Base-by-base conservation (phyloP, 2,797 vertebrate species). In the Cyprinodon diabolis region DNA sequence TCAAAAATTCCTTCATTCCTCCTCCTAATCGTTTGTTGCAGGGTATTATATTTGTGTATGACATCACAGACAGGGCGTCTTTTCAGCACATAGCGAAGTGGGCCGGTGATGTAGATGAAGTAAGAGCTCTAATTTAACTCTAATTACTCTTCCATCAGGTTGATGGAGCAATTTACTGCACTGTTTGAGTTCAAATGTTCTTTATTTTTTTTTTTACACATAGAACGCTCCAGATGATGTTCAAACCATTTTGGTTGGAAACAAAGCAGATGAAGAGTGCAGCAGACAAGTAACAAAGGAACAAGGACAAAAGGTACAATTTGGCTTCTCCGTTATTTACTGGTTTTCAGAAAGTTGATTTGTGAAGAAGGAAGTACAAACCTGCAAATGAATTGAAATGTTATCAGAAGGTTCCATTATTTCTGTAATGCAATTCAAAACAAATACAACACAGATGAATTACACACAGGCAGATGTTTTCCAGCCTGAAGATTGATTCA, bases 51-150 rank as follows among this genome's bases (percentile, higher is more conserved):
- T 93, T 98, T 86, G 96, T 98, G 23, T 99, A 99, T 1, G 97
- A 99, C 93, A 95, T 99, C 86, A 94, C 96, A 84, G 96, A 92
- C 0, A 92, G 96, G 76, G 89, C 93, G 8, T 98, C 97, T 77
- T 98, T 97, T 89, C 97, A 97, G 92, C 96, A 98, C 92, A 96
- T 98, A 17, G 95, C 95, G 69, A 99, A 98, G 91, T 98, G 97
- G 97, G 96, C 95, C 88, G 95, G 96, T 17, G 97, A 98, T 67
- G 96, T 98, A 86, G 97, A 98, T 30, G 97, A 98, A 93, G 97
- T 98, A 90, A 72, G 23, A 35, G 4, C 19, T 72, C 21, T 69
- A 2, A 15, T 66, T 58, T 80, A 30, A 15, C 30, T 75, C 19
- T 4, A 4, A 30, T 7, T 52, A n/a, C 6, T 73, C 60, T 66